phyloP scores from a whole-genome alignment of 2,113 vertebrate species.

The Coturnix japonica region DNA sequence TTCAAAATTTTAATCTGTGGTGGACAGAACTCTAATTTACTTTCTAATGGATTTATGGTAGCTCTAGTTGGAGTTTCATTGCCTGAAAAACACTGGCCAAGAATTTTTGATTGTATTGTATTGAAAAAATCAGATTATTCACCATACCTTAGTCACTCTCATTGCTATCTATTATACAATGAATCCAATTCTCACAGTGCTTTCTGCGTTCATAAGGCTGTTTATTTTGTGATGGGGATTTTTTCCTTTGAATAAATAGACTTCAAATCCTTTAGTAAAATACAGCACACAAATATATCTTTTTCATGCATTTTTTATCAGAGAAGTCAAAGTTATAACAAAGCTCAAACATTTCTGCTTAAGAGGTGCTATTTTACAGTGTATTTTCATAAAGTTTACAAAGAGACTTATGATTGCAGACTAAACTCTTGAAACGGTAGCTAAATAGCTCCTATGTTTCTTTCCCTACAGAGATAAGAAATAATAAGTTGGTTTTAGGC shows the following conservation, averaged over 20 bases:
- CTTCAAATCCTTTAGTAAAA: neutral
- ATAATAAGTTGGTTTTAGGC: neutral
- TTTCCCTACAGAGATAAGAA: neutral
- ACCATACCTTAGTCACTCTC: neutral
- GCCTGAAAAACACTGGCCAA: neutral
- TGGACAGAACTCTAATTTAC: neutral
- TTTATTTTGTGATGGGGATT: neutral
- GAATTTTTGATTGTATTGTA: neutral
- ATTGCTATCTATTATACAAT: neutral
- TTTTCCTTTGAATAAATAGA: neutral
- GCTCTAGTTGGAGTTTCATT: neutral
- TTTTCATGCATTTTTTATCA: neutral
- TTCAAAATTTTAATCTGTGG: neutral
- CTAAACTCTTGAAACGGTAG: neutral
- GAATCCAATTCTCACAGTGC: neutral
- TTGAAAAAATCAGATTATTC: neutral
- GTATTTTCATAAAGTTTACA: constrained; percentile 9
- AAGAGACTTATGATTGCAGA: neutral
- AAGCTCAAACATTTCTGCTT: neutral
- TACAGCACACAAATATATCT: neutral
- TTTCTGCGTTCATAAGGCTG: neutral
- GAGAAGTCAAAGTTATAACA: neutral
- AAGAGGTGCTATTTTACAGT: neutral
- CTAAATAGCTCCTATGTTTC: neutral
- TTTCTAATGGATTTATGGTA: neutral